A percentile compares a stretch with the other conserved stretches of the same genome.
Evolutionary conservation across 2,888 invertebrate species (phyloP).

Genomic region (Gisinianus flammeolus): DNA sequence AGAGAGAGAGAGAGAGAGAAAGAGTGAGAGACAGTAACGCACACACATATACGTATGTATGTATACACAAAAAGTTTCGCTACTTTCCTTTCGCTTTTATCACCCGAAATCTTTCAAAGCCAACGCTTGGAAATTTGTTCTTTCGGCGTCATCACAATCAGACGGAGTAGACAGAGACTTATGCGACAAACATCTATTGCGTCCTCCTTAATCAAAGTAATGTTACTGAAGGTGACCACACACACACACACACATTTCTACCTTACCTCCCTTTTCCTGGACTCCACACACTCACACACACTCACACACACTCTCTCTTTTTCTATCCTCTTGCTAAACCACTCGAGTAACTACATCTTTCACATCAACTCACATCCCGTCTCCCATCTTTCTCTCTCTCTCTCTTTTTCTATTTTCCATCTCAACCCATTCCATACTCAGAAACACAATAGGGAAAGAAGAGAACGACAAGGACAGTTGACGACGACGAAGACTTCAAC

Average conservation of each 20-base stretch:
- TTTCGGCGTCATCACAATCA: not conserved
- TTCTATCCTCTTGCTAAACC: not conserved
- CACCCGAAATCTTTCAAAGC: slow-evolving; percentile 1
- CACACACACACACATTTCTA: not conserved
- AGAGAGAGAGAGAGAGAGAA: not conserved
- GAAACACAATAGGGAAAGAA: not conserved
- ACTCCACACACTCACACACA: not conserved
- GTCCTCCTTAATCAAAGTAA: slow-evolving; percentile 13
- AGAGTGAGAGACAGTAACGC: not conserved
- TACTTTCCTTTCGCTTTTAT: not conserved
- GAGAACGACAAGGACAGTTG: not conserved
- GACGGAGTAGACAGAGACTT: slow-evolving; percentile 6
- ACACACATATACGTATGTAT: not conserved
- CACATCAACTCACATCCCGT: not conserved
- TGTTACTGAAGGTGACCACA: not conserved
- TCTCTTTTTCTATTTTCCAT: not conserved
- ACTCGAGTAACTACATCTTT: slow-evolving; percentile 18
- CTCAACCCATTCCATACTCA: not conserved
- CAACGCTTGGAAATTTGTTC: slow-evolving; percentile 1
- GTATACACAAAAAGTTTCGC: not conserved
- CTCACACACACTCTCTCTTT: not conserved
- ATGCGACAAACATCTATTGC: slow-evolving; percentile 1
- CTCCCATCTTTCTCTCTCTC: not conserved
- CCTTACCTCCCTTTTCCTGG: not conserved
- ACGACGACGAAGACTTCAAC: not conserved